Conservation (phyloP, 2,113 vertebrate species). For the Artemisiospiza belli region DNA sequence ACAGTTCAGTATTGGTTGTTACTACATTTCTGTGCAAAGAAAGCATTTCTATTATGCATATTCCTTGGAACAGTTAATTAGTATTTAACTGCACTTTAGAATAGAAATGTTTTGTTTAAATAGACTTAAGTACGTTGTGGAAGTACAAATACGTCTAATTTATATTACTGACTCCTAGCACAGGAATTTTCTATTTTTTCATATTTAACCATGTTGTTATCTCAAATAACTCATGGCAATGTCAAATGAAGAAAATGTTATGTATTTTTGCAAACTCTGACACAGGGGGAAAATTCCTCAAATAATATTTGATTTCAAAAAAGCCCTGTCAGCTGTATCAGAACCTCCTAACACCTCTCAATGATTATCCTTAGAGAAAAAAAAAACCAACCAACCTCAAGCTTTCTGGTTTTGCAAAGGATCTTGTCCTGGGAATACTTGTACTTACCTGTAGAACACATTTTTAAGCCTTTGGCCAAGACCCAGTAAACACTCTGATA, state of each 20-base stretch:
- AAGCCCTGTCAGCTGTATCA: background rate
- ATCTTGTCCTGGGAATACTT: background rate
- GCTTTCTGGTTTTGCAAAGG: background rate
- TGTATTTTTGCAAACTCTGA: background rate
- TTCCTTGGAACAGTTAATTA: background rate
- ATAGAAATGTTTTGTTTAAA: background rate
- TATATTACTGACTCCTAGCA: background rate
- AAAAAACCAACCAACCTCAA: background rate
- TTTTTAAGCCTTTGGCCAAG: background rate
- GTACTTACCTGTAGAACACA: background rate
- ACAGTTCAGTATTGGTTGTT: background rate
- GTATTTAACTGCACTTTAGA: background rate
- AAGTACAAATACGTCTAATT: background rate
- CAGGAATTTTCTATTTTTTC: background rate
- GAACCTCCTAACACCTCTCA: background rate
- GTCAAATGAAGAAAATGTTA: background rate
- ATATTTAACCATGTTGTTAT: background rate
- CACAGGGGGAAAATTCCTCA: background rate
- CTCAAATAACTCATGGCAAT: background rate
- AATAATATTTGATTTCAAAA: background rate
- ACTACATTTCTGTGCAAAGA: background rate
- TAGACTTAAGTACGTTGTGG: background rate
- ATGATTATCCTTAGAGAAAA: background rate
- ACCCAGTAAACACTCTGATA: background rate
- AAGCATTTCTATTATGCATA: background rate